phyloP scores from a whole-genome alignment of 1,140 invertebrate species.

The Catajapyx aquilonaris region DNA sequence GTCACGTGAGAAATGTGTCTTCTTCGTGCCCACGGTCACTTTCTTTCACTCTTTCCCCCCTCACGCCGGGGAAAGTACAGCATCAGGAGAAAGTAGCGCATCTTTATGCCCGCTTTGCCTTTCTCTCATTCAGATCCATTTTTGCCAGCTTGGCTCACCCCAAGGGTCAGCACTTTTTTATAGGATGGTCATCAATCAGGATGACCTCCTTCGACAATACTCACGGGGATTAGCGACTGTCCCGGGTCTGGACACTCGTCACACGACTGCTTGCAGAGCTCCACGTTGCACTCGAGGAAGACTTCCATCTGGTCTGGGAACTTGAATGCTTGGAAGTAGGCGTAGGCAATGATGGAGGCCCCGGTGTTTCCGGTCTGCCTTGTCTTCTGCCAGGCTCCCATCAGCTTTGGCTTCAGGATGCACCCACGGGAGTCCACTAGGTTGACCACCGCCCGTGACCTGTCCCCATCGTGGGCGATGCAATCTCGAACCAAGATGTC shows the following conservation, averaged over 20 bases:
- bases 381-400: slow-evolving; percentile 60
- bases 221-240: slow-evolving; percentile 4
- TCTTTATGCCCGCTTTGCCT: no score
- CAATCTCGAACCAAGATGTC: slow-evolving; percentile 54
- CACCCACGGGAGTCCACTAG: slow-evolving; percentile 58
- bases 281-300: slow-evolving; percentile 61
- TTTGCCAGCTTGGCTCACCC: no score
- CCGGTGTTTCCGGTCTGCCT: slow-evolving; percentile 45
- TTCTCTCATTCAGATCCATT: no score
- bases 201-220: no score
- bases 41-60: slow-evolving; percentile 8
- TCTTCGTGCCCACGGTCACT: slow-evolving; percentile 34
- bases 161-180: no score
- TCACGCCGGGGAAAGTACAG: slow-evolving; percentile 1
- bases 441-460: slow-evolving; percentile 35
- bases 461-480: slow-evolving; percentile 40
- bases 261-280: slow-evolving; percentile 60
- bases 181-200: no score
- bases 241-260: slow-evolving; percentile 38
- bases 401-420: slow-evolving; percentile 57
- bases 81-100: no score
- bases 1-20: slow-evolving; percentile 26
- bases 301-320: slow-evolving; percentile 74
- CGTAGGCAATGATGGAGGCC: slow-evolving; percentile 56
- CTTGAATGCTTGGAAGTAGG: slow-evolving; percentile 67